Base-by-base conservation (phyloP, 2,888 invertebrate species). In the Quadriops clusia region DNA sequence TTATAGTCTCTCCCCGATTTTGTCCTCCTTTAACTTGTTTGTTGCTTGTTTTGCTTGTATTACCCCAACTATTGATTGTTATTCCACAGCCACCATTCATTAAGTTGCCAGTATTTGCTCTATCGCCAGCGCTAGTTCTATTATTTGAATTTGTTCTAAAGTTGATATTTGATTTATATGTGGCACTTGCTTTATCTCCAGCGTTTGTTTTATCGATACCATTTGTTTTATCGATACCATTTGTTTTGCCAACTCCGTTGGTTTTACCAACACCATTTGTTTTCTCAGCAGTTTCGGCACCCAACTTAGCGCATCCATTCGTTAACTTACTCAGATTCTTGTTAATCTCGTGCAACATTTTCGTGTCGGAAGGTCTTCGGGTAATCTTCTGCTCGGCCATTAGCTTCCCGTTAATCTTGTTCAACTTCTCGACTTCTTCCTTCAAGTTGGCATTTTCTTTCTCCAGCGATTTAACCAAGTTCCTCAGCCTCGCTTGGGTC, bases 311-410 rank as follows among this genome's bases (percentile, higher is more conserved):
- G 35, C 23, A 4, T n/a, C n/a, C n/a, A n/a, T n/a, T 33, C 4
- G 56, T 53, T 22, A 70, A 43, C 39, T 67, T 63, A 0, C 62
- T 63, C 23, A 75, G 54, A 40, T 70, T 70, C 36, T 74, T 74
- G 50, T 79, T 84, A 17, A 85, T 82, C 56, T 79, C 75, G 46
- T 80, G 75, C 37, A 84, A 64, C 56, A 81, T 74, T 63, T 76
- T 80, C 17, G 77, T 72, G 39, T 80, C 82, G n/a, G 71, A 46
- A 9, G 33, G 20, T 31, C 74, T 58, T 34, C 71, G 56, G 36
- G 63, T 53, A 28, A 69, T 64, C 39, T 70, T 61, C 53, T 75
- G 72, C 33, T 67, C 68, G 24, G 70, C 70, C 37, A 70, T 66
- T 30, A 77, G 59, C 49, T 72, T 67, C 37, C 69, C 68, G 47